phyloP scores from a whole-genome alignment of 2,113 vertebrate species.

The Elanus axillaris region DNA sequence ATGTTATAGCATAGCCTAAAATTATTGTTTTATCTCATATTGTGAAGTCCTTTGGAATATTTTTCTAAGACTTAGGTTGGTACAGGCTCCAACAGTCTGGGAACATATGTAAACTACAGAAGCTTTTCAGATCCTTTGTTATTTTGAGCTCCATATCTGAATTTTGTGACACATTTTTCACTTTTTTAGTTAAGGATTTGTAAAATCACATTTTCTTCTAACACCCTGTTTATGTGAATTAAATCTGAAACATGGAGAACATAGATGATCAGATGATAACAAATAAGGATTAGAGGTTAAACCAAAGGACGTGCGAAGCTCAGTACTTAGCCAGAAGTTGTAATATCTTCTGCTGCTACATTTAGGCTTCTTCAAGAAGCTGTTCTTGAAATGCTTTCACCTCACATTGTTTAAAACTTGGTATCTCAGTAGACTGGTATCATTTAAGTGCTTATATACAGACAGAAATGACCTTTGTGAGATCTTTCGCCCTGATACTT shows the following conservation, averaged over 20 bases:
- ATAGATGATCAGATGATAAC: neutral
- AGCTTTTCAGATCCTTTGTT: neutral
- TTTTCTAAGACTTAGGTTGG: neutral
- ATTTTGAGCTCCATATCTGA: slow-evolving; percentile 3
- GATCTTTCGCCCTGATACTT: neutral
- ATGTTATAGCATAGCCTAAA: neutral
- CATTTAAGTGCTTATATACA: neutral
- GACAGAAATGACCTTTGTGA: neutral
- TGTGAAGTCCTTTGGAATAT: neutral
- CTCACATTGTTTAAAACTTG: neutral
- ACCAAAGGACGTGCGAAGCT: neutral
- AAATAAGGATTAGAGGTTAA: neutral
- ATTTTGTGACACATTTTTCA: slow-evolving; percentile 21
- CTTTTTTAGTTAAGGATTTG: slow-evolving; percentile 29
- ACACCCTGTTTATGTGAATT: neutral
- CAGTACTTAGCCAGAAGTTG: neutral
- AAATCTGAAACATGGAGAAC: neutral
- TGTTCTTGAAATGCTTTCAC: neutral
- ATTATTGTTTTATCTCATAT: slow-evolving; percentile 47
- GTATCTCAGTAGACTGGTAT: neutral
- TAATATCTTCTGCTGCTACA: neutral
- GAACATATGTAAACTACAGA: neutral
- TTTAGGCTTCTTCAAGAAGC: neutral
- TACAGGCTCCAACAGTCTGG: neutral
- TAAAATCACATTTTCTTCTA: neutral